phyloP scores from a whole-genome alignment of 1,140 invertebrate species.

The Drosophila murphyi region DNA sequence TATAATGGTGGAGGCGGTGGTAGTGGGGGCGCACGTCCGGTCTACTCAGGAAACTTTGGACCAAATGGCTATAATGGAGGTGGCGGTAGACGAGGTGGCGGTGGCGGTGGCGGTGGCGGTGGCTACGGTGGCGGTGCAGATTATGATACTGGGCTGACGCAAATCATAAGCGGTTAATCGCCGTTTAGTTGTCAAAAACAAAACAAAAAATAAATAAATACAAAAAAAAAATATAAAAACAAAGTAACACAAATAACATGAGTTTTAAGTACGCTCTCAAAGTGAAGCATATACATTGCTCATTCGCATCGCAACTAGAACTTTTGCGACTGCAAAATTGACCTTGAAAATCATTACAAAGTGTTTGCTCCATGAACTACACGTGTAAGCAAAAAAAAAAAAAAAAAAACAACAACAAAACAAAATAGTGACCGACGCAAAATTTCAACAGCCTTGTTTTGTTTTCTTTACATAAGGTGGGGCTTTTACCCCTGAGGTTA shows the following conservation, averaged over 20 bases:
- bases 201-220: background rate
- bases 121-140: constrained; percentile 25
- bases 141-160: constrained; percentile 52
- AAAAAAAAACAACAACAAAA: constrained; percentile 6
- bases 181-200: background rate
- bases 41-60: constrained; percentile 67
- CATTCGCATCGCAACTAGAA: constrained; percentile 10
- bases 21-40: constrained; percentile 52
- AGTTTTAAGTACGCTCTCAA: background rate
- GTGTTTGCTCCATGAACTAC: background rate
- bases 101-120: constrained; percentile 17
- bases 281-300: background rate
- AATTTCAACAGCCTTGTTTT: background rate
- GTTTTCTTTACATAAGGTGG: background rate
- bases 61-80: constrained; percentile 35
- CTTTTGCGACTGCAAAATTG: constrained; percentile 18
- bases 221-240: constrained; percentile 4
- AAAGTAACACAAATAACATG: background rate
- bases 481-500: no score
- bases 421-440: background rate
- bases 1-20: constrained; percentile 32
- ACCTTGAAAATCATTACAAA: background rate
- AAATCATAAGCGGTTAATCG: constrained; percentile 61
- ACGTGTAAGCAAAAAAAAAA: background rate
- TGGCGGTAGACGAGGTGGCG: constrained; percentile 18